phyloP scores from a whole-genome alignment of 1,140 invertebrate genomes.

The Oryctes rhinoceros region DNA sequence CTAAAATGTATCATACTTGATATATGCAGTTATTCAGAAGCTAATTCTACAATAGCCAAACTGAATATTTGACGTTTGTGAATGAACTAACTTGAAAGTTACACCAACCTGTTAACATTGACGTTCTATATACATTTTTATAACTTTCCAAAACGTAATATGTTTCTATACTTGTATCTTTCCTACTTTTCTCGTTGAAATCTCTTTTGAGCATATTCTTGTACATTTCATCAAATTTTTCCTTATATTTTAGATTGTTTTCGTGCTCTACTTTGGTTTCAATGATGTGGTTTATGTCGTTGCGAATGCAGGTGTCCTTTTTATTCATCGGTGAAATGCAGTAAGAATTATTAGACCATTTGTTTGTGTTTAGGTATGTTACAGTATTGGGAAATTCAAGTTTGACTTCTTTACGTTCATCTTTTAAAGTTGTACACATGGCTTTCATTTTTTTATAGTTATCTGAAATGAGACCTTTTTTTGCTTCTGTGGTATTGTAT shows the following conservation, averaged over 20 bases:
- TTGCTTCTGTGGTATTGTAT: no score
- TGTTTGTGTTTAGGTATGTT: conserved; percentile 27
- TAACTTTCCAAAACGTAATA: conserved; percentile 29
- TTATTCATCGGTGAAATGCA: conserved; percentile 32
- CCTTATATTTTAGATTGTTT: not conserved
- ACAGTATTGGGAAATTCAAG: not conserved
- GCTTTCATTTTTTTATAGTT: conserved; percentile 35
- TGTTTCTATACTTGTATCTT: not conserved
- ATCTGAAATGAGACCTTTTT: conserved; percentile 3
- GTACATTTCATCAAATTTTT: conserved; percentile 35
- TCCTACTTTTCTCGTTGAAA: not conserved
- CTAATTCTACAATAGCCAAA: not conserved
- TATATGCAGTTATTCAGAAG: no score
- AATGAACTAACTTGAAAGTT: not conserved
- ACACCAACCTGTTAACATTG: conserved; percentile 57
- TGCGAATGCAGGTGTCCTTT: conserved; percentile 19
- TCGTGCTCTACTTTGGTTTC: conserved; percentile 15
- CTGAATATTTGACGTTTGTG: no score
- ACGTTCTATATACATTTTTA: conserved; percentile 57
- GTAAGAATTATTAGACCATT: conserved; percentile 41
- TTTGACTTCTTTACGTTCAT: conserved; percentile 17
- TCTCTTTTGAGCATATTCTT: conserved; percentile 10
- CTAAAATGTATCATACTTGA: conserved; percentile 40
- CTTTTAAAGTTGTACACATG: conserved; percentile 24
- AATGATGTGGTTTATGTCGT: conserved; percentile 20